Evolutionary conservation across 2,888 invertebrate genomes (phyloP).

Genomic region (Philereme transversata): DNA sequence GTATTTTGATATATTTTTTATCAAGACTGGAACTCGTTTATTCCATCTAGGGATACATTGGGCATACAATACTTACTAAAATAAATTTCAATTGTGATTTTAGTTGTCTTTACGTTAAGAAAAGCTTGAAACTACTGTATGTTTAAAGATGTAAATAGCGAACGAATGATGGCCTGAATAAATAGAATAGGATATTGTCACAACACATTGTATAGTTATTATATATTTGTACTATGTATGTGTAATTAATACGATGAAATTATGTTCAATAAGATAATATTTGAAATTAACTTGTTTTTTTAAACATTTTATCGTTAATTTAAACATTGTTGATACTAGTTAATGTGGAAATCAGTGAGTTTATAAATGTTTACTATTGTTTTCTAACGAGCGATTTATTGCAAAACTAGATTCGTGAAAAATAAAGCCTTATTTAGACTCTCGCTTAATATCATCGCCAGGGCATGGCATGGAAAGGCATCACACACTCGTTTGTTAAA

Average conservation of each 20-base stretch:
- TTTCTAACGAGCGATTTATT: slow-evolving; percentile 24
- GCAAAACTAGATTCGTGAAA: slow-evolving; percentile 18
- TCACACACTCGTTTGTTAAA: background rate
- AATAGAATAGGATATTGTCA: slow-evolving; percentile 54
- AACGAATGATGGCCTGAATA: slow-evolving; percentile 75
- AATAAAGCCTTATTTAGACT: slow-evolving; percentile 1
- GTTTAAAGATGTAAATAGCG: slow-evolving; percentile 68
- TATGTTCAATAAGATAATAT: slow-evolving; percentile 63
- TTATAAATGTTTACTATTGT: slow-evolving; percentile 22
- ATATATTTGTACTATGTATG: slow-evolving; percentile 68
- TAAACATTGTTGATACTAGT: slow-evolving; percentile 19
- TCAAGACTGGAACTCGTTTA: slow-evolving; percentile 24
- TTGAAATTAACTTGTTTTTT: slow-evolving; percentile 59
- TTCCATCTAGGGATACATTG: slow-evolving; percentile 45
- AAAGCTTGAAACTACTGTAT: slow-evolving; percentile 50
- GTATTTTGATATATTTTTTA: background rate
- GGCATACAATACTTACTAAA: slow-evolving; percentile 66
- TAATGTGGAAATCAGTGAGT: slow-evolving; percentile 28
- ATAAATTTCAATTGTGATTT: slow-evolving; percentile 42
- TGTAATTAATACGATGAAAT: slow-evolving; percentile 65
- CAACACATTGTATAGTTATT: slow-evolving; percentile 54
- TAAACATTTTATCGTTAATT: slow-evolving; percentile 41
- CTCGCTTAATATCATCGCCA: background rate
- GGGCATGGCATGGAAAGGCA: background rate
- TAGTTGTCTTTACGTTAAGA: slow-evolving; percentile 42